A percentile compares a stretch with the other conserved stretches of the same genome.
These are phyloP conservation scores for Drosophila quadrilineata DNA, from an alignment of 1,140 invertebrate species.

Conservation along the genomic window DNA sequence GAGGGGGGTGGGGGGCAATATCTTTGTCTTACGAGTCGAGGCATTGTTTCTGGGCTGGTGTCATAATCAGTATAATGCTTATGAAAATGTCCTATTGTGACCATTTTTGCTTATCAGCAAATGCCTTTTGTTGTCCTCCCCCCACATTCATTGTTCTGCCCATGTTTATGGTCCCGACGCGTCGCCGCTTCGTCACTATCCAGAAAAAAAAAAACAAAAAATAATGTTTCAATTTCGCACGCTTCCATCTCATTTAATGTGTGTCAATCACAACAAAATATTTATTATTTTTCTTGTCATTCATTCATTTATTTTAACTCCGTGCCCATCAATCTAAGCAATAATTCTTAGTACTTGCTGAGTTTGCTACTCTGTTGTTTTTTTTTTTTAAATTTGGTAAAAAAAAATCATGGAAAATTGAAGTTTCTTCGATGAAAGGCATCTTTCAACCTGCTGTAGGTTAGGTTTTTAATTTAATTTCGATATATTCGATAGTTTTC, in stretches of 20 bases:
- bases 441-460: too few species aligned
- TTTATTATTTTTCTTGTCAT: too few species aligned
- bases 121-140: background rate
- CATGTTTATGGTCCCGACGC: conserved; percentile 20
- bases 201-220: too few species aligned
- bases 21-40: conserved; percentile 4
- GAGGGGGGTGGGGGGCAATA: background rate
- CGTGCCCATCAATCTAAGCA: too few species aligned
- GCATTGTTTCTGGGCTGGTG: conserved; percentile 50
- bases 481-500: too few species aligned
- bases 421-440: too few species aligned
- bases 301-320: too few species aligned
- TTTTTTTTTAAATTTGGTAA: too few species aligned
- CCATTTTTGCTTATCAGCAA: conserved; percentile 53
- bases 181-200: conserved; percentile 43
- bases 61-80: conserved; percentile 81
- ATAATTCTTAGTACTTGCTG: too few species aligned
- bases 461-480: too few species aligned
- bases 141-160: background rate
- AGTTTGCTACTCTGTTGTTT: too few species aligned
- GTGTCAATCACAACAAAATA: conserved; percentile 60
- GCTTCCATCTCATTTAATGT: conserved; percentile 31
- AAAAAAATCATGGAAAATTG: too few species aligned
- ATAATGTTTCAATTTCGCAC: conserved; percentile 69
- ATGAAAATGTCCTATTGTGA: conserved; percentile 78